Evolutionary conservation across 2,888 invertebrate species (phyloP).

Genomic region (Tenthredo notha): DNA sequence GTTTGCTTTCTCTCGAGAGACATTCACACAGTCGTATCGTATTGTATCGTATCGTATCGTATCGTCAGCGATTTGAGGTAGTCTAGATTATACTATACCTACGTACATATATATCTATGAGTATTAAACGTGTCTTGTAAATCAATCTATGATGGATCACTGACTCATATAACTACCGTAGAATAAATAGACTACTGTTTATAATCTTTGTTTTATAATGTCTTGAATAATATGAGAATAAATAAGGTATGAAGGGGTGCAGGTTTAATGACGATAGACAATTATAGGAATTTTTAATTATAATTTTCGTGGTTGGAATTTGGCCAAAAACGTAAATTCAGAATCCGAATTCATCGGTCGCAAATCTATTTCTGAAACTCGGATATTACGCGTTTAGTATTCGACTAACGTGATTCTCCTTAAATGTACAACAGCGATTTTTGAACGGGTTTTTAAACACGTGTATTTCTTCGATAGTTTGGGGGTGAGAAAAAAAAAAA

Average conservation of each 20-base stretch:
- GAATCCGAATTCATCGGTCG: not conserved
- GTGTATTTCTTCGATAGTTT: no score
- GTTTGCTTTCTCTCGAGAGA: constrained; percentile 37
- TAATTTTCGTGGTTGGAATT: not conserved
- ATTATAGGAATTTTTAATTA: not conserved
- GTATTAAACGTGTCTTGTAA: not conserved
- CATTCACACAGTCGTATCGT: not conserved
- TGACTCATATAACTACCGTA: not conserved
- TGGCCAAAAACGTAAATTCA: not conserved
- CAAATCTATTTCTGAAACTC: not conserved
- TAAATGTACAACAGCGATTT: not conserved
- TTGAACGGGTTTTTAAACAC: not conserved
- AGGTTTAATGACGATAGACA: not conserved
- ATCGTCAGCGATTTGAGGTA: not conserved
- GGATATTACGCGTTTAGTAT: not conserved
- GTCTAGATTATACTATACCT: not conserved
- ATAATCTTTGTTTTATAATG: no score
- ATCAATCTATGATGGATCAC: not conserved
- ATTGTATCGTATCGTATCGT: no score
- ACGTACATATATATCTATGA: no score
- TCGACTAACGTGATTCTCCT: not conserved
- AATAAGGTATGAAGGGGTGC: no score
- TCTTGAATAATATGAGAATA: no score
- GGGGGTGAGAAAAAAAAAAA: no score
- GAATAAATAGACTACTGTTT: not conserved